Percentiles rank a stretch among this genome's conserved stretches.
These are phyloP conservation scores for Brenthis hecate DNA, from an alignment of 2,888 invertebrate genomes.

Conservation along the genomic window DNA sequence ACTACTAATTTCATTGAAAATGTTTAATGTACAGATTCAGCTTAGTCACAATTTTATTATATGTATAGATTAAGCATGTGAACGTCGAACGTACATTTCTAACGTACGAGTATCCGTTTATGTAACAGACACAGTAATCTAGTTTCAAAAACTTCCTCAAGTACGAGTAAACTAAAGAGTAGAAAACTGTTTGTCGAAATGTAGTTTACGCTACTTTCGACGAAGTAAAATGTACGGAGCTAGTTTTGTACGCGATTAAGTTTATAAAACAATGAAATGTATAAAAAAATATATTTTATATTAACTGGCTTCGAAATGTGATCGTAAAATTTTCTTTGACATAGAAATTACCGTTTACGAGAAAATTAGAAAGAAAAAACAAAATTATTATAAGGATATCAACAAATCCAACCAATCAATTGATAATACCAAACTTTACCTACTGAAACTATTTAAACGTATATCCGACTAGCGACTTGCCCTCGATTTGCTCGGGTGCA, in stretches of 20 bases:
- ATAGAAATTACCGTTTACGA: too few species aligned
- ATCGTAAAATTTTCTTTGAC: not conserved
- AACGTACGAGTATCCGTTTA: not conserved
- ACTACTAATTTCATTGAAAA: too few species aligned
- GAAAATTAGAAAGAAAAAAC: too few species aligned
- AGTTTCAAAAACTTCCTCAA: constrained; percentile 11
- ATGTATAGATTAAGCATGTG: too few species aligned
- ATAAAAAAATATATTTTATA: not conserved
- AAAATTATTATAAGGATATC: too few species aligned
- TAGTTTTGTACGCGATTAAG: not conserved
- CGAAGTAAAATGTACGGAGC: constrained; percentile 7
- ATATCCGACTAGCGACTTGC: too few species aligned
- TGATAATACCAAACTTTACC: too few species aligned
- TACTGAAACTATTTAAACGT: too few species aligned
- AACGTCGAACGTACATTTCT: not conserved
- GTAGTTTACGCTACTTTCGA: constrained; percentile 6
- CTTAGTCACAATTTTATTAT: too few species aligned
- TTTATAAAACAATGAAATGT: not conserved
- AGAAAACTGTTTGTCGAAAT: constrained; percentile 15
- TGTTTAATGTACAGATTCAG: too few species aligned
- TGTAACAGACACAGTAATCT: constrained; percentile 6
- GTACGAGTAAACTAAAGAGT: constrained; percentile 1
- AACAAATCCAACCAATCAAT: too few species aligned
- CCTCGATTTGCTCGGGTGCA: too few species aligned
- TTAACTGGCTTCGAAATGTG: not conserved